A percentile compares a stretch with the other conserved stretches of the same genome.
Conservation (phyloP, 2,888 invertebrate species). For the Synergus umbraculus region DNA sequence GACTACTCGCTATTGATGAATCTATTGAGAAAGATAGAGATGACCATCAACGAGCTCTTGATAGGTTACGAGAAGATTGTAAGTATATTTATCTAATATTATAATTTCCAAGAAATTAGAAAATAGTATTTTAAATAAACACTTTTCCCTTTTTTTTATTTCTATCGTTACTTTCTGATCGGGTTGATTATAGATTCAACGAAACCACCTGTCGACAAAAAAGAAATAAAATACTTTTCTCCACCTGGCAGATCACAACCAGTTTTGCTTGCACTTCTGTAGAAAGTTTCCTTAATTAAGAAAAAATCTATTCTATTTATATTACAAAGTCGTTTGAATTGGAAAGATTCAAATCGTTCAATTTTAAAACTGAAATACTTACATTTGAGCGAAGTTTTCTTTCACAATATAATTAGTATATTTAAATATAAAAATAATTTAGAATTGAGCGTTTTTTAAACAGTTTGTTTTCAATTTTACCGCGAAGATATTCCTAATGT, state of each 20-base stretch:
- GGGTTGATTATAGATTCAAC: neutral
- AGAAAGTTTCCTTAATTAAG: neutral
- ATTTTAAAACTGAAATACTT: neutral
- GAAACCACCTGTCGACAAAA: conserved; percentile 24
- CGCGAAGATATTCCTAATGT: neutral
- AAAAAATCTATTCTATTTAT: neutral
- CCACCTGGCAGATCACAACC: neutral
- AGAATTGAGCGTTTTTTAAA: neutral
- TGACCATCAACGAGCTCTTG: conserved; percentile 69
- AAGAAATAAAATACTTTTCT: neutral
- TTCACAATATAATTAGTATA: neutral
- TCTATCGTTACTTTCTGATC: conserved; percentile 13
- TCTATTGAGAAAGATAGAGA: conserved; percentile 74
- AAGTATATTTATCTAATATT: conserved; percentile 54
- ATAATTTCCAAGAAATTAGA: neutral
- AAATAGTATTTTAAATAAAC: neutral
- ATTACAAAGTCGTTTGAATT: neutral
- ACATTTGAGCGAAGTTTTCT: neutral
- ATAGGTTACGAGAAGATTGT: conserved; percentile 69
- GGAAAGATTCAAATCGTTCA: neutral
- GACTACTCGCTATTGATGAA: conserved; percentile 74
- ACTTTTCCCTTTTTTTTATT: neutral
- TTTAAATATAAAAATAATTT: neutral
- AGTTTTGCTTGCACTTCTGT: neutral
- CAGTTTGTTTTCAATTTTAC: neutral